These are phyloP conservation scores for Napeogenes sylphis DNA, from an alignment of 2,888 invertebrate species.

Conservation along the genomic window DNA sequence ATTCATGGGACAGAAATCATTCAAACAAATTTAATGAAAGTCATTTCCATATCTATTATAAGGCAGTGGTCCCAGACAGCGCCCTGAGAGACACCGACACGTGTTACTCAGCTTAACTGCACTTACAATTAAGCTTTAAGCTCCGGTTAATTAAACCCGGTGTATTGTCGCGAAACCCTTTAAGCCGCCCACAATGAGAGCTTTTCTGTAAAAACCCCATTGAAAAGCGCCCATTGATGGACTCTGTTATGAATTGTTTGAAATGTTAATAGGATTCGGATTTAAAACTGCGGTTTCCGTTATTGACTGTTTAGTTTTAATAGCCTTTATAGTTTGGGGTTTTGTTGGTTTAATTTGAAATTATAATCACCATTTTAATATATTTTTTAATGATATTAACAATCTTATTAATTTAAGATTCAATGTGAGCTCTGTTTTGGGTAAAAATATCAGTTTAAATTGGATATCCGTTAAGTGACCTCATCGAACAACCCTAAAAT, in stretches of 20 bases:
- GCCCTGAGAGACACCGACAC: conserved; percentile 65
- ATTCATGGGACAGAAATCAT: neutral
- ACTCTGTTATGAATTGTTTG: conserved; percentile 46
- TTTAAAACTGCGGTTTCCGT: conserved; percentile 42
- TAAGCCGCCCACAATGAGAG: conserved; percentile 65
- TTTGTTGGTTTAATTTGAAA: too few species aligned
- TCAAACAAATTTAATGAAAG: conserved; percentile 29
- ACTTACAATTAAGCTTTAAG: conserved; percentile 75
- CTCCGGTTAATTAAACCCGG: conserved; percentile 74
- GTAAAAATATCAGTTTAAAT: too few species aligned
- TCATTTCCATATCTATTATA: conserved; percentile 65
- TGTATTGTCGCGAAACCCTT: conserved; percentile 70
- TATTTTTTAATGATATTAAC: too few species aligned
- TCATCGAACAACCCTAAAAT: neutral
- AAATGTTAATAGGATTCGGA: conserved; percentile 45
- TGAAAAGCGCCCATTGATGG: conserved; percentile 51
- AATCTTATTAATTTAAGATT: too few species aligned
- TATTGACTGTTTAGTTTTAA: conserved; percentile 40
- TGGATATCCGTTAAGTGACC: too few species aligned
- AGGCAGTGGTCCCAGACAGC: conserved; percentile 43
- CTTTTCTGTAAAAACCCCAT: conserved; percentile 63
- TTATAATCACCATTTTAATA: too few species aligned
- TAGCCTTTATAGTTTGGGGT: conserved; percentile 28
- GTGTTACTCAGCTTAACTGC: conserved; percentile 72
- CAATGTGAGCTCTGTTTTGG: too few species aligned